These are phyloP conservation scores for Drosophila parabipectinata DNA, from an alignment of 1,140 invertebrate species.

Conservation along the genomic window DNA sequence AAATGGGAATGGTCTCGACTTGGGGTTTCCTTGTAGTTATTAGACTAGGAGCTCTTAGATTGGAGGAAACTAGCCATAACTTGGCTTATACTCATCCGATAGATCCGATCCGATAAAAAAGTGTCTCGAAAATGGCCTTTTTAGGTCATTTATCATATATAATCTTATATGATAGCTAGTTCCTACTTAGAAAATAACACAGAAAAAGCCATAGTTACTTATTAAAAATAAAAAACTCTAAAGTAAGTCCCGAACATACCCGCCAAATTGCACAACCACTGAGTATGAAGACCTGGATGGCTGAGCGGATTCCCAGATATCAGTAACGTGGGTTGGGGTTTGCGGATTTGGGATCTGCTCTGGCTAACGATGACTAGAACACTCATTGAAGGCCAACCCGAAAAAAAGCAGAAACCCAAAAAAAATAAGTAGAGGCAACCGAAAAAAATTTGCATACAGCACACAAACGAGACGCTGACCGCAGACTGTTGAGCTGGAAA, in stretches of 20 bases:
- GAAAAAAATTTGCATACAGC: conserved; percentile 78
- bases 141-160: no score
- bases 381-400: conserved; percentile 52
- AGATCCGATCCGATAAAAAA: no score
- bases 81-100: no score
- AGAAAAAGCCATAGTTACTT: background rate
- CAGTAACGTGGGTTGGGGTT: conserved; percentile 42
- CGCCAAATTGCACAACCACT: background rate
- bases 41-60: background rate
- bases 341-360: conserved; percentile 17
- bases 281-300: conserved; percentile 9
- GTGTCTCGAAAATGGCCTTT: no score
- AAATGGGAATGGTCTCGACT: background rate
- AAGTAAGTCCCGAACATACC: background rate
- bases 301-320: conserved; percentile 61
- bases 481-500: conserved; percentile 24
- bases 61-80: no score
- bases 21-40: background rate
- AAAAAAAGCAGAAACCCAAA: conserved; percentile 33
- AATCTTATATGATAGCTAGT: background rate
- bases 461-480: conserved; percentile 75
- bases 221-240: background rate
- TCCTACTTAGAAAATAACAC: background rate
- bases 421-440: conserved; percentile 65
- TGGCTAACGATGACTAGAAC: conserved; percentile 55